Conservation (phyloP, 2,888 invertebrate genomes). For the Neria commutata region DNA sequence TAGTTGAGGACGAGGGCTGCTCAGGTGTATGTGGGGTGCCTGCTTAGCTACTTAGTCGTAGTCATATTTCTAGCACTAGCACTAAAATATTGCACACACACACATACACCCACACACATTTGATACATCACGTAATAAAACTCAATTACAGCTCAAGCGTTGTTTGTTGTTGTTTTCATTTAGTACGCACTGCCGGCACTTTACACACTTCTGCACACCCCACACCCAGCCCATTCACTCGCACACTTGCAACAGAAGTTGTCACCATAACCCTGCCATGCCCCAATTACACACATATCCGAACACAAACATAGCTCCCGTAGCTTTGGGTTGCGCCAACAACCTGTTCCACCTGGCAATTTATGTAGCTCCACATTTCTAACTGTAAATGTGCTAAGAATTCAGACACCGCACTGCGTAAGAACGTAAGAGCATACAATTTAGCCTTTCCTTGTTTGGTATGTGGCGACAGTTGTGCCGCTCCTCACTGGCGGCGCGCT, state of each 20-base stretch:
- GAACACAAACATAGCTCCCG: background rate
- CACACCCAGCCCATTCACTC: background rate
- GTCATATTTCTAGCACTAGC: background rate
- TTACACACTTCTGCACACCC: background rate
- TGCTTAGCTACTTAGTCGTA: too few relatives aligned
- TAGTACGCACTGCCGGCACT: background rate
- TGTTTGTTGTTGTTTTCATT: conserved; percentile 20
- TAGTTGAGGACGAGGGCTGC: background rate
- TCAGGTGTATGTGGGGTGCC: background rate
- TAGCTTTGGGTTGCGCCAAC: conserved; percentile 10
- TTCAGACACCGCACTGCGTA: too few relatives aligned
- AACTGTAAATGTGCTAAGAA: too few relatives aligned
- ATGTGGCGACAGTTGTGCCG: too few relatives aligned
- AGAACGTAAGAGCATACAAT: too few relatives aligned
- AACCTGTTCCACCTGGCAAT: conserved; percentile 28
- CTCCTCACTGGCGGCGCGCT: too few relatives aligned
- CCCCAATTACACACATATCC: background rate
- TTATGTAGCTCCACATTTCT: conserved; percentile 33
- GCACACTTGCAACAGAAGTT: background rate
- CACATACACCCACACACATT: background rate
- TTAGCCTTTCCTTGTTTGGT: too few relatives aligned
- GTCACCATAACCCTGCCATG: background rate
- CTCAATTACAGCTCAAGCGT: conserved; percentile 31
- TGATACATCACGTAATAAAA: conserved; percentile 36
- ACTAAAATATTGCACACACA: background rate